A percentile compares a stretch with the other conserved stretches of the same genome.
Conservation (phyloP, 2,113 vertebrate species). For the Alethe diademata region DNA sequence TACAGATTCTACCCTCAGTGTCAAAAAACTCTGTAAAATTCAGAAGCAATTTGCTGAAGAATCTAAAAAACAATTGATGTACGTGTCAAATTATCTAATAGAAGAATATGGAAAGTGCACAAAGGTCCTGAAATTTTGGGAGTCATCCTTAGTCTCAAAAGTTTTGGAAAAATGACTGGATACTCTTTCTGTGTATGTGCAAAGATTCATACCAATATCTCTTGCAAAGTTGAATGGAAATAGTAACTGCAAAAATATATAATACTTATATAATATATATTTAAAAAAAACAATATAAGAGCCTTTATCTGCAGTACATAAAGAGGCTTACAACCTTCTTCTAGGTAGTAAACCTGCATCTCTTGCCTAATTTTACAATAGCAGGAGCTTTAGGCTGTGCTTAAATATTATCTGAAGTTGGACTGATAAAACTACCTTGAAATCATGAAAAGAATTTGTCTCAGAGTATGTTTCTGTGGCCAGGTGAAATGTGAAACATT, state of each 20-base stretch:
- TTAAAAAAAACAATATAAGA: background rate
- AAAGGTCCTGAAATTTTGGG: background rate
- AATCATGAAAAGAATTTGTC: background rate
- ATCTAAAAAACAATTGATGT: background rate
- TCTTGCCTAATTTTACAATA: background rate
- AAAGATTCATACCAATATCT: background rate
- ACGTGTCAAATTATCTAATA: background rate
- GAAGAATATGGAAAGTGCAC: background rate
- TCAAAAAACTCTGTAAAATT: background rate
- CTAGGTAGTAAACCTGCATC: background rate
- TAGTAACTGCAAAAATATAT: background rate
- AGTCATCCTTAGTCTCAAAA: background rate
- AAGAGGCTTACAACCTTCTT: background rate
- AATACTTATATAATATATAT: background rate
- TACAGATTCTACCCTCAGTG: background rate
- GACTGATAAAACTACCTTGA: background rate
- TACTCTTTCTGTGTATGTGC: background rate
- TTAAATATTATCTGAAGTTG: background rate
- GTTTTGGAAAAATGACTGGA: background rate
- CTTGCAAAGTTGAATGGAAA: background rate
- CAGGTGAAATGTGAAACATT: background rate
- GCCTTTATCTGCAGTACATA: background rate
- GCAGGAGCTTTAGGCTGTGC: background rate
- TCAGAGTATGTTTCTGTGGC: background rate
- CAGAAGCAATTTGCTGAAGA: background rate